Base-by-base conservation (phyloP, 1,140 invertebrate genomes). In the Rhyacophila brunnea region DNA sequence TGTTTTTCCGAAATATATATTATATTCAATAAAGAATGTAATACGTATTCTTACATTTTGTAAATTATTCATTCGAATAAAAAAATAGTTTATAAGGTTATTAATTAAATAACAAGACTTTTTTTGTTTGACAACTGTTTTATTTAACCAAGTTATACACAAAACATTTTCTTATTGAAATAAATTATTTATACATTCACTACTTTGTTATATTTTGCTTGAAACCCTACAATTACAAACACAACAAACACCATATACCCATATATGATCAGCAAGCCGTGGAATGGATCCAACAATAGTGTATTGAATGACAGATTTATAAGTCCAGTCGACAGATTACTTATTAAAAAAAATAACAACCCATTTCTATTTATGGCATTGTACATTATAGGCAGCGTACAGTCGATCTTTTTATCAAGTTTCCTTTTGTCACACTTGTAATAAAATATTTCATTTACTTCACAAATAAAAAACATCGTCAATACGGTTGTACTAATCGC, bases 281-380 rank as follows among this genome's bases (percentile, higher is more conserved):
- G 34, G 6, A 65, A 32, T 10, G 70, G 59, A 17, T 74, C 67
- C 3, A 84, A 67, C 40, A 81, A 74, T 45, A 87, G 68, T 36
- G 89, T 89, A 59, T 81, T 73, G 10, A 91, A 71, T 18, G 71
- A 71, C 65, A 91, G 73, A 77, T 95, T 95, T 10, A 95, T 77
- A 18, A 85, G 51, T 35, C 92, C 92, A 17, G 92, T 95, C 7
- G 89, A 68, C 14, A 95, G 34, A 79, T 95, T 95, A 2, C 84
- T 82, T 1, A 89, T 35, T 35, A 95, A 71, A 72, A 95, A 95
- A 70, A 88, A 92, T 13, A 83, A 60, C 20, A 95, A 72, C 9
- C 88, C 88, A 75, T 91, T 92, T 47, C 83, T 83, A 75, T 89
- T 90, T 20, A 92, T 79, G 36, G 82, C 80, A 66, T 83, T 75